These are phyloP conservation scores for Macrosoma leucophasiata DNA, from an alignment of 2,888 invertebrate species.

Conservation along the genomic window DNA sequence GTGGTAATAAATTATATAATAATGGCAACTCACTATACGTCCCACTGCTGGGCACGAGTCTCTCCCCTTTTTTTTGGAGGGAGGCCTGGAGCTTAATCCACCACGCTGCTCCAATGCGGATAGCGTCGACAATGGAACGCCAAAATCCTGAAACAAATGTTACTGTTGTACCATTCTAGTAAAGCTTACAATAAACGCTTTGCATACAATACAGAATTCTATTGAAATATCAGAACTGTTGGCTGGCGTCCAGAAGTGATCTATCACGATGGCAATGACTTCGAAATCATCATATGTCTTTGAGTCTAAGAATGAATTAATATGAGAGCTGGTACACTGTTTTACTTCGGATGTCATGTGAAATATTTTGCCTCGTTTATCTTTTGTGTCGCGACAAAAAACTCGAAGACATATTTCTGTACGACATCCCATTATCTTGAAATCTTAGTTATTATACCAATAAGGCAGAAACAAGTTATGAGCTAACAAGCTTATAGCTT, in stretches of 20 bases:
- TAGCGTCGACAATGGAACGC: no score
- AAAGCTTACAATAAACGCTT: conserved; percentile 17
- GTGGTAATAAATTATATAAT: no score
- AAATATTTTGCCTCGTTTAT: conserved; percentile 18
- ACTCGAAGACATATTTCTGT: no score
- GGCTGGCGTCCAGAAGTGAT: conserved; percentile 16
- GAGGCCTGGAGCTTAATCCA: no score
- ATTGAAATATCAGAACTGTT: conserved; percentile 10
- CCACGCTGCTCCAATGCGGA: no score
- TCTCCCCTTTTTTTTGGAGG: no score
- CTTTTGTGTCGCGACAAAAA: conserved; percentile 10
- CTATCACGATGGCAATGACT: conserved; percentile 13
- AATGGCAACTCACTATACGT: no score
- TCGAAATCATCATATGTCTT: conserved; percentile 21
- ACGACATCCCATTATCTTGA: no score
- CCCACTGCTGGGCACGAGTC: no score
- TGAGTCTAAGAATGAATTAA: conserved; percentile 22
- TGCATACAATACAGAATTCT: conserved; percentile 10
- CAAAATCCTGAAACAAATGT: conserved; percentile 15
- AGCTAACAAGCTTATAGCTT: no score
- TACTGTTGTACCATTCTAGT: conserved; percentile 6
- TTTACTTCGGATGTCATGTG: conserved; percentile 10
- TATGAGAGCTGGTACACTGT: conserved; percentile 15
- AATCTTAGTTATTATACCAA: no score
- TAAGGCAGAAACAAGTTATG: no score